These are phyloP conservation scores for Seladonia tumulorum DNA, from an alignment of 2,888 invertebrate species.

Conservation along the genomic window DNA sequence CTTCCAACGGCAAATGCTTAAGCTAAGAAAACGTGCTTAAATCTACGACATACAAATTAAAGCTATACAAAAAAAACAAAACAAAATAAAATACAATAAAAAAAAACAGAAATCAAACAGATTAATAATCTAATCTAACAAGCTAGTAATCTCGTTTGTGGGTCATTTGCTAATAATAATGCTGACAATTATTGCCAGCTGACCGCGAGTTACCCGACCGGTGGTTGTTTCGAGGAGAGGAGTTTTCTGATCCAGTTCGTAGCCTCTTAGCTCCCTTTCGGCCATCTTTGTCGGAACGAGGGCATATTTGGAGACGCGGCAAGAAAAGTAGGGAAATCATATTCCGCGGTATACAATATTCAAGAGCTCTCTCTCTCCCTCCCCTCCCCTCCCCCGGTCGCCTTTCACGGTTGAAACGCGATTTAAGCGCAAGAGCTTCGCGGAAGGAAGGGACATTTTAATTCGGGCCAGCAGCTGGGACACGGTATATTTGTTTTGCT, in stretches of 20 bases:
- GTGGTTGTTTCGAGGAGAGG: conserved; percentile 54
- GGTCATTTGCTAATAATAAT: background rate
- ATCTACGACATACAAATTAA: no score
- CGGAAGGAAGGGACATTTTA: conserved; percentile 32
- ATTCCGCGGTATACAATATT: conserved; percentile 39
- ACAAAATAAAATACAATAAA: no score
- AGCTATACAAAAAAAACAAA: no score
- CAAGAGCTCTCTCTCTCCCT: conserved; percentile 19
- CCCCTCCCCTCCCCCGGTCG: no score
- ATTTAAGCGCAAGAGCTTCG: conserved; percentile 50
- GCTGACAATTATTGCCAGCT: no score
- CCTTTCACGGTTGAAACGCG: background rate
- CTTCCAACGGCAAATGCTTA: no score
- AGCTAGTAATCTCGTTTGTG: no score
- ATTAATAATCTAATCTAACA: no score
- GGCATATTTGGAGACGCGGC: background rate
- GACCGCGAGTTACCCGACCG: background rate
- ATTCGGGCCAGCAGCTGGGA: conserved; percentile 28
- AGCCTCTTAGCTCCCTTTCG: background rate
- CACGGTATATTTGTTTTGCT: conserved; percentile 52
- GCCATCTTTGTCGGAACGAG: background rate
- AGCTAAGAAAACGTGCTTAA: no score
- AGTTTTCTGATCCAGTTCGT: conserved; percentile 34
- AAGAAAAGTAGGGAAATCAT: background rate
- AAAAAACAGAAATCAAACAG: no score